A percentile compares a stretch with the other conserved stretches of the same genome.
Conservation (phyloP, 2,888 invertebrate genomes). For the Protodeltote pygarga region DNA sequence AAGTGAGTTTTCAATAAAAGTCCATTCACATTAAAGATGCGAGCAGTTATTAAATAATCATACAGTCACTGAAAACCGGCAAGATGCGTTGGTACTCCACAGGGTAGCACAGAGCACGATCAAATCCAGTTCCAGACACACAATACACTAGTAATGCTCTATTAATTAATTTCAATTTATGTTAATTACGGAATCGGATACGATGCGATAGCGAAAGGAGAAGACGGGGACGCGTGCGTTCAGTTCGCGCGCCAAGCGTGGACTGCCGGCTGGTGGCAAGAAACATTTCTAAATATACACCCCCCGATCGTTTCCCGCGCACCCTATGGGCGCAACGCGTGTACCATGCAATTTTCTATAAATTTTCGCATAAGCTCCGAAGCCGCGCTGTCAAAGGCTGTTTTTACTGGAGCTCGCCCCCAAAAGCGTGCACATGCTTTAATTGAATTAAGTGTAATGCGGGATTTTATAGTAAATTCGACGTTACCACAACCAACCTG, state of each 20-base stretch:
- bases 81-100: conserved; percentile 53
- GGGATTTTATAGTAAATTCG: conserved; percentile 46
- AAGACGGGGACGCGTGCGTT: conserved; percentile 65
- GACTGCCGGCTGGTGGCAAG: conserved; percentile 73
- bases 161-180: conserved; percentile 73
- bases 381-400: conserved; percentile 84
- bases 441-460: conserved; percentile 78
- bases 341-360: conserved; percentile 85
- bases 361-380: conserved; percentile 84
- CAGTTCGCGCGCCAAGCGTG: conserved; percentile 69
- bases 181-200: conserved; percentile 73
- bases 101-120: conserved; percentile 63
- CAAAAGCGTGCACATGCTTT: conserved; percentile 66
- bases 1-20: conserved; percentile 61
- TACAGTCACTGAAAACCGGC: conserved; percentile 49
- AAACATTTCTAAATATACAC: conserved; percentile 84
- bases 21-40: conserved; percentile 61
- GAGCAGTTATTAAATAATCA: conserved; percentile 60
- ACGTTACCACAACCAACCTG: conserved; percentile 16
- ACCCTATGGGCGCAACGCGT: conserved; percentile 75
- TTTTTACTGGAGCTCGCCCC: conserved; percentile 72
- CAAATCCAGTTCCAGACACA: conserved; percentile 77
- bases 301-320: conserved; percentile 78
- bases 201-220: conserved; percentile 56
- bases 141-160: conserved; percentile 64